These are phyloP conservation scores for Geodia barretti DNA, from an alignment of 37 sponge, comb jelly and placozoan genomes.

Conservation along the genomic window DNA sequence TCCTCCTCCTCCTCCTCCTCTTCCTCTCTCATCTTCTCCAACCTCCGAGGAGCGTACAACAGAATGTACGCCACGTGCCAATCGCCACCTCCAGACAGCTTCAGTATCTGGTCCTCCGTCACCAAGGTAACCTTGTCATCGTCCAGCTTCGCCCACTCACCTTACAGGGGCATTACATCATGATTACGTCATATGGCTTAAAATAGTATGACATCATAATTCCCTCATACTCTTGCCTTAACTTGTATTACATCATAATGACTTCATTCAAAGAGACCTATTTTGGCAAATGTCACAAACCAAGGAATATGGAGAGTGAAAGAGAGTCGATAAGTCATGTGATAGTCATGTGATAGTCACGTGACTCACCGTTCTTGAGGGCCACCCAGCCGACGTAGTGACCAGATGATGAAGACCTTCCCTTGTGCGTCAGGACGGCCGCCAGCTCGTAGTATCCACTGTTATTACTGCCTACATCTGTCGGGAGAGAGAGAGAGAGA, in stretches of 20 bases:
- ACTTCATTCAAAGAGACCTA: too few relatives aligned
- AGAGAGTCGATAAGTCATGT: too few relatives aligned
- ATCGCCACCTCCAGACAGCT: conserved; percentile 98
- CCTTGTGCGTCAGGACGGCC: conserved; percentile 97
- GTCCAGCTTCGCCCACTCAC: conserved; percentile 92
- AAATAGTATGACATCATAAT: too few relatives aligned
- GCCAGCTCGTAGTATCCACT: conserved; percentile 94
- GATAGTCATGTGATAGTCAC: too few relatives aligned
- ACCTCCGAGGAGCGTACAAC: conserved; percentile 75
- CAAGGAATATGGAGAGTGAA: too few relatives aligned
- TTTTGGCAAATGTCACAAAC: too few relatives aligned
- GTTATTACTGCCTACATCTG: conserved; percentile 94
- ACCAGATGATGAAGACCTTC: conserved; percentile 92
- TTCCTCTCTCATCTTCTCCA: conserved; percentile 51
- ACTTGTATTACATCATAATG: too few relatives aligned
- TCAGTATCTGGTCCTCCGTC: conserved; percentile 86
- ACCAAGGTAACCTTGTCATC: conserved; percentile 90
- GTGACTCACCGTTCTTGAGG: conserved; percentile 13
- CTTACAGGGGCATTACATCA: too few relatives aligned
- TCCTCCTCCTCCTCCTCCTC: not conserved
- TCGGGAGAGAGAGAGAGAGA: not conserved
- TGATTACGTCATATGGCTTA: not conserved
- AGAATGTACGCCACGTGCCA: conserved; percentile 98
- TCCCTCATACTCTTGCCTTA: too few relatives aligned
- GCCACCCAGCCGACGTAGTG: conserved; percentile 96